Evolutionary conservation across 2,797 vertebrate species (phyloP), one percentile per base, ranked within the genome.

Genomic region (Oreochromis grahami): DNA sequence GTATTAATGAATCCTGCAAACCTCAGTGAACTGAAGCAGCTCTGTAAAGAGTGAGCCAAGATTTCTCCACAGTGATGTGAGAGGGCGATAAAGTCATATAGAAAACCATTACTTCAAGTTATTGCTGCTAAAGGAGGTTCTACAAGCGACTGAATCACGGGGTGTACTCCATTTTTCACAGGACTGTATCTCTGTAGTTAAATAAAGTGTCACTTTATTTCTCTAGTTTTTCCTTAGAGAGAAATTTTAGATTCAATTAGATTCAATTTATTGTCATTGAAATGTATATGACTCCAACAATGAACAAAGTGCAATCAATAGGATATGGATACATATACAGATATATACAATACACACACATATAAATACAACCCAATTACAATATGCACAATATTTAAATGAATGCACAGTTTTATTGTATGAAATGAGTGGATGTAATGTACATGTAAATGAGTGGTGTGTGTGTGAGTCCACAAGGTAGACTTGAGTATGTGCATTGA

Each of bases 401-500:
- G 29, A 60, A 19, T 34, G 29, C 56, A 34, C 29, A 34, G 56
- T 58, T 58, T 58, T 58, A 58, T 19, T 58, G 29, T 19, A 58
- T 58, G 56, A 58, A 58, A 19, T 1, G 56, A 19, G 8, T 58
- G 8, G 13, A 55, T 56, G 53, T 55, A 26, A 26, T 26, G 24
- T 55, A 2, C 2, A 56, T 29, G 24, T 15, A 15, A 55, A 56
- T 56, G 24, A 9, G 53, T 29, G 13, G 53, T n/a, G 51, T 32
- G 56, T 15, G 53, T 8, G 53, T 29, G 24, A 5, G 53, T 55
- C 55, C 26, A 58, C 55, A 10, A 2, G 17, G 9, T 60, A 36
- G 32, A 36, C 32, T 36, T 0, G 17, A 36, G 58, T 0, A 8
- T 63, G 58, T 3, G 6, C 58, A 63, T 63, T 12, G 32, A 17